These are phyloP conservation scores for Vespertilio murinus DNA, from an alignment of 2,797 vertebrate genomes.

Conservation along the genomic window DNA sequence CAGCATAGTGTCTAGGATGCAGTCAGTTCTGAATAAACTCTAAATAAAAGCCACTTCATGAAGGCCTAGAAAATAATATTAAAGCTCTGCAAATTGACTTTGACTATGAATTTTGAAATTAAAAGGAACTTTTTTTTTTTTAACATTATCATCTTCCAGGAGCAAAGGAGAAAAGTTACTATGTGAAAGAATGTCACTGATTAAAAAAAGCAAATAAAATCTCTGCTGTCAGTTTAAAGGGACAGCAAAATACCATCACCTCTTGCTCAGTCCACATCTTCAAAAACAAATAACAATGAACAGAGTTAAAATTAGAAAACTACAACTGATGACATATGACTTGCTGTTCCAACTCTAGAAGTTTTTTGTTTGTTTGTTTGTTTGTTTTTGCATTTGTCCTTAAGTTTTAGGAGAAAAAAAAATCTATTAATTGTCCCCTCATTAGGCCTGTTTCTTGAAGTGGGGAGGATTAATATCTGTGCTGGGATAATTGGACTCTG, in stretches of 20 bases:
- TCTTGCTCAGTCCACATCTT: not conserved
- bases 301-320: not conserved
- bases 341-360: not conserved
- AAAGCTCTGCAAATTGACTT: not conserved
- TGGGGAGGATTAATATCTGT: not conserved
- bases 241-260: not conserved
- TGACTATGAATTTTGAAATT: not conserved
- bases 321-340: not conserved
- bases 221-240: not conserved
- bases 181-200: not conserved
- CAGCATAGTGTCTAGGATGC: not conserved
- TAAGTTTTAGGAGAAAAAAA: not conserved
- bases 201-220: slow-evolving; percentile 48
- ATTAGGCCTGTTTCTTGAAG: not conserved
- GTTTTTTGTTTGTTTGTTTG: no score
- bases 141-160: not conserved
- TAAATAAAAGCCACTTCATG: not conserved
- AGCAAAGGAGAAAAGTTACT: not conserved
- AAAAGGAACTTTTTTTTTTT: not conserved
- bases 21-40: not conserved
- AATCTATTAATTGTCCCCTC: not conserved
- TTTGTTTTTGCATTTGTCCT: not conserved
- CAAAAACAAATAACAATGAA: not conserved
- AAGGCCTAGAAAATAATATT: not conserved
- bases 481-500: not conserved